Conservation (phyloP, 2,797 vertebrate genomes). For the Nannoperca australis region DNA sequence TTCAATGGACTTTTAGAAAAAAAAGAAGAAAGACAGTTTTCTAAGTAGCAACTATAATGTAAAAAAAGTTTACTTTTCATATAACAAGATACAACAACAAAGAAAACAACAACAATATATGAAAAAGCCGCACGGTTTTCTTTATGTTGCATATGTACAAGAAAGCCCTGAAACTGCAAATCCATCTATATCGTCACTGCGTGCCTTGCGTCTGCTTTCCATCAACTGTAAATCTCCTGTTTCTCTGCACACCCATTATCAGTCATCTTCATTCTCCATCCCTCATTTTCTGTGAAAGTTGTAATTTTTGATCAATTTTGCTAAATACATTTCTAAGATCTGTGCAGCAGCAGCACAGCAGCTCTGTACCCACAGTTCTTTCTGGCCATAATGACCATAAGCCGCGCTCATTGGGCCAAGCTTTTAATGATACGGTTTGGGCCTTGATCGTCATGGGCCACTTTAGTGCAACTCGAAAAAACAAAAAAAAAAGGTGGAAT, state of each 20-base stretch:
- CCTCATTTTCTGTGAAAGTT: slow-evolving; percentile 16
- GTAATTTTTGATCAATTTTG: not conserved
- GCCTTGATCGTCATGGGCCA: slow-evolving; percentile 33
- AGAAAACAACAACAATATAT: slow-evolving; percentile 71
- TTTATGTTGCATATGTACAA: slow-evolving; percentile 80
- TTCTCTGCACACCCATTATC: slow-evolving; percentile 29
- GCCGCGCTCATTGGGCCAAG: not conserved
- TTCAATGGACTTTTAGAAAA: slow-evolving; percentile 69
- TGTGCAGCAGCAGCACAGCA: slow-evolving; percentile 6
- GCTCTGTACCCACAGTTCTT: slow-evolving; percentile 46
- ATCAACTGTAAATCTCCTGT: slow-evolving; percentile 25
- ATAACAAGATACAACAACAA: slow-evolving; percentile 75
- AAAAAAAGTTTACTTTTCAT: slow-evolving; percentile 78
- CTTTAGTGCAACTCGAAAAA: slow-evolving; percentile 70
- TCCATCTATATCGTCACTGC: slow-evolving; percentile 63
- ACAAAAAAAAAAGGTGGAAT: slow-evolving; percentile 47
- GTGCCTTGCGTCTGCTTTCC: slow-evolving; percentile 43
- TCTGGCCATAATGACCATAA: not conserved
- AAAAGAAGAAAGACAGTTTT: slow-evolving; percentile 74
- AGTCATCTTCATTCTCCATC: slow-evolving; percentile 35
- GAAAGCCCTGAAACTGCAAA: slow-evolving; percentile 82
- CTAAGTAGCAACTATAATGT: slow-evolving; percentile 67
- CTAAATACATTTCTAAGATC: slow-evolving; percentile 3
- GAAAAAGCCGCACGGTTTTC: slow-evolving; percentile 70
- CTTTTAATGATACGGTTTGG: slow-evolving; percentile 4